These are phyloP conservation scores for Odontocolon sp. DNA, from an alignment of 2,888 invertebrate genomes.

Conservation along the genomic window DNA sequence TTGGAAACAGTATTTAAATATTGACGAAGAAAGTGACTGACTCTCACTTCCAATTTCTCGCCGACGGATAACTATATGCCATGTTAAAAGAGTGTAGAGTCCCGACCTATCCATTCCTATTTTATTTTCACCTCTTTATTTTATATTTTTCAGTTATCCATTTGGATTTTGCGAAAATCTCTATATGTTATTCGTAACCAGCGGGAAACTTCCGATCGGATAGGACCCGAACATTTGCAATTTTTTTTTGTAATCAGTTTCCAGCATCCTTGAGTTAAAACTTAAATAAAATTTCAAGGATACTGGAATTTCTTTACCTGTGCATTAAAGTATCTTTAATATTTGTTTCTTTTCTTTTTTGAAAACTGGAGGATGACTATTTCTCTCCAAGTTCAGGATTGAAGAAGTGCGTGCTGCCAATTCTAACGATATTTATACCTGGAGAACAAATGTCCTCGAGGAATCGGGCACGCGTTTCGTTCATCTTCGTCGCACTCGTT, in stretches of 20 bases:
- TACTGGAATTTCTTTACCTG: conserved; percentile 15
- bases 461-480: conserved; percentile 15
- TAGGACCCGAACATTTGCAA: too few relatives aligned
- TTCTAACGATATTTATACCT: conserved; percentile 26
- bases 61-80: background rate
- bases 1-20: background rate
- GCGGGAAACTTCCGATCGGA: too few relatives aligned
- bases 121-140: conserved; percentile 23
- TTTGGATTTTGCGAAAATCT: too few relatives aligned
- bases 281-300: conserved; percentile 22
- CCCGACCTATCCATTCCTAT: conserved; percentile 52
- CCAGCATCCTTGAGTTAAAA: too few relatives aligned
- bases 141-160: background rate
- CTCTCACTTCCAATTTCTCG: conserved; percentile 7
- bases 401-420: conserved; percentile 5
- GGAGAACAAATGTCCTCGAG: background rate
- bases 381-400: too few relatives aligned
- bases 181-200: too few relatives aligned
- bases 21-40: conserved; percentile 1
- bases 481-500: background rate
- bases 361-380: too few relatives aligned
- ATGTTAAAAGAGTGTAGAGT: conserved; percentile 5
- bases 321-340: conserved; percentile 1
- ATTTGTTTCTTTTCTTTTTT: background rate
- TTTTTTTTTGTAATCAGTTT: too few relatives aligned